Percentiles rank a stretch among this genome's conserved stretches.
Conservation (phyloP, 2,113 vertebrate genomes). For the Emydocephalus ijimae region DNA sequence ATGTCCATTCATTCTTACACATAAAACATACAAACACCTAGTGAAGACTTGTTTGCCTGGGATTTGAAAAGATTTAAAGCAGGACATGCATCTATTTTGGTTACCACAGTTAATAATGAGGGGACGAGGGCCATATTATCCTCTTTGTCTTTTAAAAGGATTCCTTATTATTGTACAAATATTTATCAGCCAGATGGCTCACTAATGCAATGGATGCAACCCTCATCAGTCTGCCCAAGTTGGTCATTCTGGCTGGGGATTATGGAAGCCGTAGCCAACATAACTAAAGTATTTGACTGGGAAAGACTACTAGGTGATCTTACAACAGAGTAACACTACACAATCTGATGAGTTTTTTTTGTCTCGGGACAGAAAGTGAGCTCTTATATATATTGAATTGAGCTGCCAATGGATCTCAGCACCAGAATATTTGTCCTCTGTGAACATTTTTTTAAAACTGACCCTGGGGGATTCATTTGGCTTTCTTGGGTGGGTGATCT, state of each 20-base stretch:
- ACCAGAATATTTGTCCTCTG: neutral
- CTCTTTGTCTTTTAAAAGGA: neutral
- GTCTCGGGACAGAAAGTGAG: neutral
- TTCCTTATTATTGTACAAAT: neutral
- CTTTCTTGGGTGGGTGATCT: neutral
- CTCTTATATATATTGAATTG: neutral
- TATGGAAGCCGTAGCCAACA: neutral
- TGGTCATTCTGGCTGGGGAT: neutral
- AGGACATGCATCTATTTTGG: neutral
- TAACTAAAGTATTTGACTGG: neutral
- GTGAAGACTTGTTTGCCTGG: neutral
- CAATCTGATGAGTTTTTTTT: neutral
- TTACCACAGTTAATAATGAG: neutral
- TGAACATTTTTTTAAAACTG: neutral
- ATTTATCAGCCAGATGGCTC: neutral
- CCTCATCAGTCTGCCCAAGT: neutral
- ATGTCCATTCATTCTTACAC: neutral
- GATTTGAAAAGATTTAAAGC: neutral
- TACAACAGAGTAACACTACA: neutral
- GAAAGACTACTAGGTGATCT: neutral
- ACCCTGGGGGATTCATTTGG: neutral
- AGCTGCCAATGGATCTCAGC: neutral
- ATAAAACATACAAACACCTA: neutral
- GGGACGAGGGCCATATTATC: neutral
- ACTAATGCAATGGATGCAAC: neutral